phyloP scores from a whole-genome alignment of 2,113 vertebrate species.

The Petroica traversi region DNA sequence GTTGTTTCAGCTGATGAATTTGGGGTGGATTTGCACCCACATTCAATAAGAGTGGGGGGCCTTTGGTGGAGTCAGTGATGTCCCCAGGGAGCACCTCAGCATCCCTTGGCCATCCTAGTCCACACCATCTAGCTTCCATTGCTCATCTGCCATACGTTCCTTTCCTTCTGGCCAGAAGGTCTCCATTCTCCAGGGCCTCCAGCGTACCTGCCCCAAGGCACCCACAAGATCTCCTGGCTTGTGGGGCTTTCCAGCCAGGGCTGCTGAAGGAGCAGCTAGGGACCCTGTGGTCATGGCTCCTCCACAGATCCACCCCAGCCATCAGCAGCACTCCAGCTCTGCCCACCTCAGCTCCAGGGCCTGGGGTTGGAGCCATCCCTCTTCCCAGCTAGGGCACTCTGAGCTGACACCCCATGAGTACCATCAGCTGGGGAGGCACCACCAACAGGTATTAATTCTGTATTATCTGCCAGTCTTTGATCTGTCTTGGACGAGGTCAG shows the following conservation, averaged over 20 bases:
- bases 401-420: neutral
- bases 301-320: neutral
- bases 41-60: accelerated
- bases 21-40: neutral
- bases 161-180: neutral
- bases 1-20: neutral
- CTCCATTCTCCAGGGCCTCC: neutral
- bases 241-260: neutral
- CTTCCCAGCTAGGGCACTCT: neutral
- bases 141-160: neutral
- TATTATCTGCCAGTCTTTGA: neutral
- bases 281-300: accelerated
- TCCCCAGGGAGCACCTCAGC: neutral
- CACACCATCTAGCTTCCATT: neutral
- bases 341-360: neutral
- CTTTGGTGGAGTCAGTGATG: neutral
- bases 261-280: neutral
- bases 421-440: neutral
- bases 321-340: no score
- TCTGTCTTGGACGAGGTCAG: neutral
- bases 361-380: neutral
- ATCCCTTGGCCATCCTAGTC: neutral
- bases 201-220: accelerated
- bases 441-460: neutral
- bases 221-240: neutral